phyloP scores from a whole-genome alignment of 2,888 invertebrate genomes.

The Lepidocyrtinus sp. region DNA sequence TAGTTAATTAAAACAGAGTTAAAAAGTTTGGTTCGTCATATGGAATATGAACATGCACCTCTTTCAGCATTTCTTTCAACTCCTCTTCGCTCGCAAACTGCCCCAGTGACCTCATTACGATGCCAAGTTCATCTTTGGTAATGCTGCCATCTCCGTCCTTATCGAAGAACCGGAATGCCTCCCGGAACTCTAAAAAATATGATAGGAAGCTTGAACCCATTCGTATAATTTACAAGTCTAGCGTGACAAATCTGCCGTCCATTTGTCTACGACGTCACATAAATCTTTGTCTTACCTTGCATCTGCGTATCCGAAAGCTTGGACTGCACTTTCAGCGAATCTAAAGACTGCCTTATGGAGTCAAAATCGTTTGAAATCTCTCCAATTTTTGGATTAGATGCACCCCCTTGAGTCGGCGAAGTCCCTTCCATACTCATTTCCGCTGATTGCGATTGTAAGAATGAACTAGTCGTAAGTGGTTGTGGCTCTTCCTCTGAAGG shows the following conservation, averaged over 20 bases:
- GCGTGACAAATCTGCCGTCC: too few species aligned
- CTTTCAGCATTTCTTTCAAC: slow-evolving; percentile 71
- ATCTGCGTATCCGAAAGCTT: slow-evolving; percentile 69
- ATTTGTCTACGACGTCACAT: too few species aligned
- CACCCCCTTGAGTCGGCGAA: slow-evolving; percentile 28
- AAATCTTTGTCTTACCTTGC: slow-evolving; percentile 66
- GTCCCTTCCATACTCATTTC: slow-evolving; percentile 39
- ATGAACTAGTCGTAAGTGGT: too few species aligned
- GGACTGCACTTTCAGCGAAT: slow-evolving; percentile 66
- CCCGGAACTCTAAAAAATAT: slow-evolving; percentile 64
- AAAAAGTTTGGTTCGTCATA: slow-evolving; percentile 2
- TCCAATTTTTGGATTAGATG: slow-evolving; percentile 50
- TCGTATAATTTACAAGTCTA: too few species aligned
- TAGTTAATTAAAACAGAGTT: too few species aligned
- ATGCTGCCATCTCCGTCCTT: slow-evolving; percentile 71
- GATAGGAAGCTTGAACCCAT: neutral
- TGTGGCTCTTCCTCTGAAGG: too few species aligned
- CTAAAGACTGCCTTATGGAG: slow-evolving; percentile 58
- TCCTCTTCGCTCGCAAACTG: slow-evolving; percentile 71
- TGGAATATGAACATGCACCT: slow-evolving; percentile 44
- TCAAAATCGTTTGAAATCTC: slow-evolving; percentile 56
- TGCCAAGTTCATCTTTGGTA: slow-evolving; percentile 71
- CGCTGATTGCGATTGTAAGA: slow-evolving; percentile 26
- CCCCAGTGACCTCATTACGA: slow-evolving; percentile 71
- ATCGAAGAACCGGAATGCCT: slow-evolving; percentile 71